Conservation (phyloP, 92 coral and sea anemone species). For the Desmophyllum pertusum region DNA sequence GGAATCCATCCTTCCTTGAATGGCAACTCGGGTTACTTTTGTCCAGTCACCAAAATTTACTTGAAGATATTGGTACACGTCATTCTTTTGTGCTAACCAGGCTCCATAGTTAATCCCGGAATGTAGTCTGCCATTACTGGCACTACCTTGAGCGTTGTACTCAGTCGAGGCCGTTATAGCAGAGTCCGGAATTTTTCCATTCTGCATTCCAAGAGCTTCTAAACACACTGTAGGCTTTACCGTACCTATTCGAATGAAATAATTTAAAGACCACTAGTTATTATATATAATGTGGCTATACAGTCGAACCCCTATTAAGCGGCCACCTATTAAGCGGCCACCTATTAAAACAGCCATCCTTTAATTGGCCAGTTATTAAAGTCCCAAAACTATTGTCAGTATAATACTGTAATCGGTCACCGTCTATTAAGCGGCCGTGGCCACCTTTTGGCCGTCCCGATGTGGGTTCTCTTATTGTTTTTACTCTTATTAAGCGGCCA, state of each 20-base stretch:
- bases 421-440: too few species aligned
- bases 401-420: too few species aligned
- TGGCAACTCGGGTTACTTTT: conserved; percentile 13
- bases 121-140: conserved; percentile 23
- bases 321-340: too few species aligned
- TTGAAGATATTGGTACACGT: conserved; percentile 26
- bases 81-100: conserved; percentile 3
- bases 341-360: too few species aligned
- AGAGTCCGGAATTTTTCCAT: conserved; percentile 20
- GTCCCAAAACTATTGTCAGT: too few species aligned
- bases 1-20: background rate
- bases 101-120: conserved; percentile 1
- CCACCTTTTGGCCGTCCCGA: too few species aligned
- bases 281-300: too few species aligned
- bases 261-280: too few species aligned
- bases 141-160: background rate
- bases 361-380: too few species aligned
- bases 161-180: conserved; percentile 22
- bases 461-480: too few species aligned
- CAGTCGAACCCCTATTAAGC: too few species aligned
- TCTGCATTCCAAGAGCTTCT: conserved; percentile 37
- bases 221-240: conserved; percentile 14
- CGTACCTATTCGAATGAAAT: background rate
- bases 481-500: too few species aligned
- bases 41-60: conserved; percentile 37